phyloP scores from a whole-genome alignment of 2,888 invertebrate genomes.

The Callosobruchus maculatus region DNA sequence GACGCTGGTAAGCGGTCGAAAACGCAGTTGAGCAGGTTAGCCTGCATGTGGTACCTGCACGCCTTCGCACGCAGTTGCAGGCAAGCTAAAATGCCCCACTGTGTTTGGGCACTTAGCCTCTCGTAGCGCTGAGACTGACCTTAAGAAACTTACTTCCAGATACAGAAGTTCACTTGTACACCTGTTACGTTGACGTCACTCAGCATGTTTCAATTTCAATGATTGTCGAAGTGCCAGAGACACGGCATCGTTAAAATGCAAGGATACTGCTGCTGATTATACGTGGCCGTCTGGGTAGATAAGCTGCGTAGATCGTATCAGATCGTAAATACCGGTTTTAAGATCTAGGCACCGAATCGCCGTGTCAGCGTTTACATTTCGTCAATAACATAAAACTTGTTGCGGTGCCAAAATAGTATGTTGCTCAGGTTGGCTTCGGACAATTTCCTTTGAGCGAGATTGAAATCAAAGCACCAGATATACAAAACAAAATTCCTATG shows the following conservation, averaged over 20 bases:
- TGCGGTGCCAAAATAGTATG: background rate
- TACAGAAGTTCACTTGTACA: background rate
- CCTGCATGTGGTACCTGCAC: too few species aligned
- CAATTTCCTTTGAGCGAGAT: background rate
- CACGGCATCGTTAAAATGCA: background rate
- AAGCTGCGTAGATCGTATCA: background rate
- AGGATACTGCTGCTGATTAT: background rate
- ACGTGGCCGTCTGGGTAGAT: background rate
- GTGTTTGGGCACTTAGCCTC: too few species aligned
- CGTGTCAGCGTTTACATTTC: background rate
- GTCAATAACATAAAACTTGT: background rate
- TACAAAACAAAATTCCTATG: background rate
- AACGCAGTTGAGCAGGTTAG: too few species aligned
- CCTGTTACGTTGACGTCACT: background rate
- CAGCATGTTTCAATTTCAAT: background rate
- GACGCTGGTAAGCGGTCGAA: too few species aligned
- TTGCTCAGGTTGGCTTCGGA: background rate
- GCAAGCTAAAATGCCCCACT: too few species aligned
- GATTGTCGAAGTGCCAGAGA: background rate
- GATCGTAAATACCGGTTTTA: background rate
- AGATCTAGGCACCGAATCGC: background rate
- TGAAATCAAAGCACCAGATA: background rate
- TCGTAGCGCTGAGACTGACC: too few species aligned
- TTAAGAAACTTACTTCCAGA: background rate
- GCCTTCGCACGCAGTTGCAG: too few species aligned